phyloP scores from a whole-genome alignment of 2,888 invertebrate species.

The Yponomeuta plumbellus region DNA sequence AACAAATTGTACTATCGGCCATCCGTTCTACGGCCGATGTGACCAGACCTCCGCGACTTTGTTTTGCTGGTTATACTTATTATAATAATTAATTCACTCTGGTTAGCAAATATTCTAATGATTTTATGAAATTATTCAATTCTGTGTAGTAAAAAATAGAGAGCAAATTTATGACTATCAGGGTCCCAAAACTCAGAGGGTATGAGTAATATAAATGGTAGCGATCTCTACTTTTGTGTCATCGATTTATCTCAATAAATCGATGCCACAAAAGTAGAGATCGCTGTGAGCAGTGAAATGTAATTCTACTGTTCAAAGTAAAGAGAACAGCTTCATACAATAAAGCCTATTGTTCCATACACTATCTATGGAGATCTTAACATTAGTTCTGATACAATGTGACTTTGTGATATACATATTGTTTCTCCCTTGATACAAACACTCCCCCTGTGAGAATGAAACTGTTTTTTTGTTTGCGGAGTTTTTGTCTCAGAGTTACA shows the following conservation, averaged over 20 bases:
- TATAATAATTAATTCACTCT: too few relatives aligned
- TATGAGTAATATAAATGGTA: not conserved
- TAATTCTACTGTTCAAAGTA: not conserved
- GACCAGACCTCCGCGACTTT: too few relatives aligned
- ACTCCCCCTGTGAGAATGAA: not conserved
- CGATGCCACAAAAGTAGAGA: too few relatives aligned
- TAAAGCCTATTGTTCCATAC: not conserved
- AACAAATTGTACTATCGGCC: too few relatives aligned
- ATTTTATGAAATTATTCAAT: too few relatives aligned
- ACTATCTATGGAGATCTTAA: not conserved
- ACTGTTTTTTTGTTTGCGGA: not conserved
- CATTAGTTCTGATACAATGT: not conserved
- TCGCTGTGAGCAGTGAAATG: not conserved
- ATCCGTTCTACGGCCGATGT: too few relatives aligned
- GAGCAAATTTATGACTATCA: not conserved
- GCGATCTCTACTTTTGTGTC: not conserved
- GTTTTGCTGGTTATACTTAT: too few relatives aligned
- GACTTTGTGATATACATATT: not conserved
- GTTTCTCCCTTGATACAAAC: not conserved
- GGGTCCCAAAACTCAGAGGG: not conserved
- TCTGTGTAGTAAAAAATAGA: not conserved
- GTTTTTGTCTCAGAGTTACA: not conserved
- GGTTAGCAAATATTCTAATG: too few relatives aligned
- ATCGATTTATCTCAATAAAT: not conserved
- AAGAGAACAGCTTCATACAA: not conserved